Percentiles rank a stretch among this genome's conserved stretches.
Evolutionary conservation across 2,888 invertebrate species (phyloP).

Genomic region (Netelia fuscicornis): DNA sequence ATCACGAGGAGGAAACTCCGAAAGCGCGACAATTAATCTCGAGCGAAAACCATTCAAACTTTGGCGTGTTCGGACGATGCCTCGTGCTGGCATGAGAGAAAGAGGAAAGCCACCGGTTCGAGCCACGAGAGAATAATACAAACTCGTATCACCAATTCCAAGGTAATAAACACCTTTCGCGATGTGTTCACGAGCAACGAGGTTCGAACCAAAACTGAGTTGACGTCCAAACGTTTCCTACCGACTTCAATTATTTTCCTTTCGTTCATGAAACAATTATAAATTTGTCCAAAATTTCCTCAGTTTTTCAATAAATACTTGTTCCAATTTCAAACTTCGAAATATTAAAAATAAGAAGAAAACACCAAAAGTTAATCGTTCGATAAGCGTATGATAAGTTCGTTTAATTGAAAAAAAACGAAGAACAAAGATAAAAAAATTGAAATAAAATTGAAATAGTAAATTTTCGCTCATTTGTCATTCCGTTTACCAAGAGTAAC

Average conservation of each 20-base stretch:
- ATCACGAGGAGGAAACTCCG: constrained; percentile 53
- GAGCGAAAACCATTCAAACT: constrained; percentile 67
- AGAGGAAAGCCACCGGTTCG: constrained; percentile 7
- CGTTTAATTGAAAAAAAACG: no score
- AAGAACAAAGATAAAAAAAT: no score
- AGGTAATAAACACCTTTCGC: constrained; percentile 62
- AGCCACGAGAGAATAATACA: constrained; percentile 59
- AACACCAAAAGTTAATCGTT: no score
- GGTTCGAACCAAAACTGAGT: constrained; percentile 30
- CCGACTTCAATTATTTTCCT: constrained; percentile 20
- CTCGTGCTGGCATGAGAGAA: neutral
- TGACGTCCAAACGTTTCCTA: constrained; percentile 12
- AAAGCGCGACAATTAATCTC: constrained; percentile 68
- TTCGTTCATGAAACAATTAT: neutral
- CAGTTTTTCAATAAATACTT: neutral
- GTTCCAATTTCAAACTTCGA: neutral
- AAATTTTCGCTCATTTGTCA: no score
- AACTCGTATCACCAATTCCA: constrained; percentile 66
- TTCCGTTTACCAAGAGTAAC: no score
- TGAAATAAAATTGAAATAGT: no score
- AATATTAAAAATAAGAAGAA: no score
- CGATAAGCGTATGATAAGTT: no score
- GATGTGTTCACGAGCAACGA: constrained; percentile 9
- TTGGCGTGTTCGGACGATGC: constrained; percentile 54
- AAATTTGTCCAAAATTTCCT: neutral